Evolutionary conservation across 2,797 vertebrate species (phyloP).

Genomic region (Brotula barbata): DNA sequence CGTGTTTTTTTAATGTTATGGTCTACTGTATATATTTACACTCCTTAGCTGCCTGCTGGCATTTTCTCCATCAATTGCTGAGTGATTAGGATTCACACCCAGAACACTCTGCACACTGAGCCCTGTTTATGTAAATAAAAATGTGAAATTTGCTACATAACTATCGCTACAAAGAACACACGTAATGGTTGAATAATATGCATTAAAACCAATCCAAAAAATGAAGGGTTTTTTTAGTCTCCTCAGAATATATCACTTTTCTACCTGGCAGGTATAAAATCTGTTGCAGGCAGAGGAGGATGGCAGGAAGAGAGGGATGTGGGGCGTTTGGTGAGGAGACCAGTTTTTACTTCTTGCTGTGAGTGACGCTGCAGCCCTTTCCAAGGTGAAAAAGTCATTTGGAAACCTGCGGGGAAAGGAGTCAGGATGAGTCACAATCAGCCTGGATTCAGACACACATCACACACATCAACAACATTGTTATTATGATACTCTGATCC

Average conservation of each 20-base stretch:
- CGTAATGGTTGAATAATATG: background rate
- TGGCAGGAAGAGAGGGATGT: constrained; percentile 37
- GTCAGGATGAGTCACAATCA: constrained; percentile 46
- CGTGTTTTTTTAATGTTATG: no score
- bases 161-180: background rate
- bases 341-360: constrained; percentile 59
- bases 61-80: background rate
- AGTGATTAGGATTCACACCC: no score
- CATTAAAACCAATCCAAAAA: constrained; percentile 9
- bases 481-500: no score
- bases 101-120: no score
- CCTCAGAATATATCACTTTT: constrained; percentile 50
- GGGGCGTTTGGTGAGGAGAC: constrained; percentile 59
- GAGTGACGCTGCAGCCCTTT: constrained; percentile 63
- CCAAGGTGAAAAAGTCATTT: constrained; percentile 73
- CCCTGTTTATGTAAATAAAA: background rate
- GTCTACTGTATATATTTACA: background rate
- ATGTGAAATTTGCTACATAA: constrained; percentile 1
- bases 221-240: background rate
- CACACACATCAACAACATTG: constrained; percentile 6
- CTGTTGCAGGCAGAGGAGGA: constrained; percentile 34
- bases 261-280: constrained; percentile 38
- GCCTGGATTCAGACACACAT: constrained; percentile 38
- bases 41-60: background rate
- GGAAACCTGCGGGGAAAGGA: constrained; percentile 56